A percentile compares a stretch with the other conserved stretches of the same genome.
Conservation (phyloP, 2,888 invertebrate species). For the Acanthococcus lagerstroemiae region DNA sequence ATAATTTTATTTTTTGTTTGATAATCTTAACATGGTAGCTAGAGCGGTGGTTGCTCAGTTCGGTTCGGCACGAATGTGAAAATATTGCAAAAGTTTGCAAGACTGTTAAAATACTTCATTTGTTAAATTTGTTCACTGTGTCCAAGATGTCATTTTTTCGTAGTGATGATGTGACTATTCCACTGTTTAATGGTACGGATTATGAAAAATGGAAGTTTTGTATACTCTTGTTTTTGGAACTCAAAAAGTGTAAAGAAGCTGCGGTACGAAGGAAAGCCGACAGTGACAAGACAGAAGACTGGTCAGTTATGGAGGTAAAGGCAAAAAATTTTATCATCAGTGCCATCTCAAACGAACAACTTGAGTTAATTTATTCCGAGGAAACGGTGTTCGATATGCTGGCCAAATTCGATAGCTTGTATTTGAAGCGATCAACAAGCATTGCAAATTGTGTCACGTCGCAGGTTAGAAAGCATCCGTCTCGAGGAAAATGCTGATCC, state of each 20-base stretch:
- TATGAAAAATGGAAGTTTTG: slow-evolving; percentile 34
- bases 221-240: slow-evolving; percentile 29
- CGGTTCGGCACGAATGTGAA: not conserved
- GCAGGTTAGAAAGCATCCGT: slow-evolving; percentile 36
- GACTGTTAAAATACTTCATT: not conserved
- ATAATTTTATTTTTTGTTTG: too few relatives aligned
- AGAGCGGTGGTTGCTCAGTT: not conserved
- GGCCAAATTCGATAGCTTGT: slow-evolving; percentile 16
- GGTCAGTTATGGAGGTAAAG: slow-evolving; percentile 35
- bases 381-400: slow-evolving; percentile 35
- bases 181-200: slow-evolving; percentile 33
- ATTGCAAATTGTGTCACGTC: slow-evolving; percentile 36
- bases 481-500: slow-evolving; percentile 34
- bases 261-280: slow-evolving; percentile 10
- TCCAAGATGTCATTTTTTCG: not conserved
- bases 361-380: slow-evolving; percentile 34
- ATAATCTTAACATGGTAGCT: not conserved
- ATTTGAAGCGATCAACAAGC: slow-evolving; percentile 14
- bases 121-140: not conserved
- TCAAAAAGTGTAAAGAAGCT: slow-evolving; percentile 31
- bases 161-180: slow-evolving; percentile 32
- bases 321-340: slow-evolving; percentile 35
- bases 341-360: slow-evolving; percentile 34
- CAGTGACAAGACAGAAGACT: slow-evolving; percentile 24
- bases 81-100: not conserved